phyloP scores from a whole-genome alignment of 2,888 invertebrate genomes.

The Melanostoma scalare region DNA sequence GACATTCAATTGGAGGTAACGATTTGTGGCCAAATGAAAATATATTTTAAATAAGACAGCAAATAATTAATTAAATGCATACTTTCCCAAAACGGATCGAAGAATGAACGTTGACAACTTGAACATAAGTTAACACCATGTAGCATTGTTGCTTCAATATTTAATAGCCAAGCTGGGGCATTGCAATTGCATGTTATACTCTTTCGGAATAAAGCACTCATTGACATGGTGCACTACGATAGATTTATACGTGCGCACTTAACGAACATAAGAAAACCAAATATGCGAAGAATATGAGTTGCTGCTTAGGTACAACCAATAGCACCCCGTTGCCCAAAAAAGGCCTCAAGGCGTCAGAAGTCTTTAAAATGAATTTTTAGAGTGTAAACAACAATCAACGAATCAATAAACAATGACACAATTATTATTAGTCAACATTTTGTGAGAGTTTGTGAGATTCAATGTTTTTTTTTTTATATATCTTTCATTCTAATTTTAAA shows the following conservation, averaged over 20 bases:
- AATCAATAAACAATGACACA: constrained; percentile 24
- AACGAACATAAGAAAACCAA: constrained; percentile 39
- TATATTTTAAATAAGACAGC: constrained; percentile 17
- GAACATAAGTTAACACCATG: constrained; percentile 46
- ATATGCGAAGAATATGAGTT: constrained; percentile 57
- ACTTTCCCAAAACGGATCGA: constrained; percentile 42
- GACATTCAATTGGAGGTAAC: constrained; percentile 22
- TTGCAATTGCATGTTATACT: constrained; percentile 23
- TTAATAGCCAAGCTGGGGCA: constrained; percentile 16
- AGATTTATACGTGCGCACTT: constrained; percentile 5
- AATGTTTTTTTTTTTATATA: not conserved
- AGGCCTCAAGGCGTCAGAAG: constrained; percentile 29
- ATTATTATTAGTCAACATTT: not conserved
- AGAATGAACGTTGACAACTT: constrained; percentile 37
- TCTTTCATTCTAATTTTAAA: too few species aligned
- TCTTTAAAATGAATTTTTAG: constrained; percentile 2
- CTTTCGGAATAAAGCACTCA: constrained; percentile 33
- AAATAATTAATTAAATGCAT: constrained; percentile 28
- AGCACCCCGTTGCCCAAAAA: constrained; percentile 47
- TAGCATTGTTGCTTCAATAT: constrained; percentile 20
- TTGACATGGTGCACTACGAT: constrained; percentile 3
- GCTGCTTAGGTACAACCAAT: constrained; percentile 18
- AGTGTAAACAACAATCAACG: constrained; percentile 25
- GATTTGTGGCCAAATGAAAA: constrained; percentile 20
- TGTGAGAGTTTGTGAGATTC: not conserved